These are phyloP conservation scores for Rhingia rostrata DNA, from an alignment of 2,888 invertebrate species.

Conservation along the genomic window DNA sequence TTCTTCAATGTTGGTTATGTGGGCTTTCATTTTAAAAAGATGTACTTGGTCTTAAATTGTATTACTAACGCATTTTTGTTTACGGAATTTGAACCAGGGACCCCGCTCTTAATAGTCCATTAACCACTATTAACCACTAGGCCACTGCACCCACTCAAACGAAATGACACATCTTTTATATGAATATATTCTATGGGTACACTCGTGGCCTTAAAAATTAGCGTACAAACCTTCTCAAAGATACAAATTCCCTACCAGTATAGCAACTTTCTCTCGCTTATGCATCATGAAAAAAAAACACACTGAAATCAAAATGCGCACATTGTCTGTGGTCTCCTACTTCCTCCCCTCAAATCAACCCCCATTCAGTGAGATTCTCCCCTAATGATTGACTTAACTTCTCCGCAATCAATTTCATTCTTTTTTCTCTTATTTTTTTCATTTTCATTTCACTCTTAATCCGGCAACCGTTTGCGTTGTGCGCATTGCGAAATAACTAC, in stretches of 20 bases:
- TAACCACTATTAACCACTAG: no score
- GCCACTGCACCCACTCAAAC: no score
- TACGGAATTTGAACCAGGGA: no score
- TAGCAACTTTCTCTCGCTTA: conserved; percentile 34
- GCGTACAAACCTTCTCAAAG: background rate
- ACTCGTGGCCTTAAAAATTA: background rate
- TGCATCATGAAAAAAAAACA: conserved; percentile 5
- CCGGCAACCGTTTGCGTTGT: conserved; percentile 69
- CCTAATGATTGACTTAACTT: conserved; percentile 71
- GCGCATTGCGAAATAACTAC: conserved; percentile 73
- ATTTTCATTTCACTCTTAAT: conserved; percentile 71
- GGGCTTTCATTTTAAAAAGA: no score
- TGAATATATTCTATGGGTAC: no score
- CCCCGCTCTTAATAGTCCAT: no score
- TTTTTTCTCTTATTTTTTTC: conserved; percentile 46
- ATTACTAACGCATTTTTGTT: no score
- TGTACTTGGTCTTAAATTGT: no score
- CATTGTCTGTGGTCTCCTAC: conserved; percentile 38
- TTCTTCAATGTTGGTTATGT: no score
- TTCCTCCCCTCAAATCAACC: conserved; percentile 24
- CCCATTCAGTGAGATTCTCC: conserved; percentile 50
- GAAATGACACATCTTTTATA: no score
- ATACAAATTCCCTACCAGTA: background rate
- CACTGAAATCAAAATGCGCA: conserved; percentile 66
- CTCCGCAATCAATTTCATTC: conserved; percentile 70